Base-by-base conservation (phyloP, 2,113 vertebrate genomes). In the Zeus faber region DNA sequence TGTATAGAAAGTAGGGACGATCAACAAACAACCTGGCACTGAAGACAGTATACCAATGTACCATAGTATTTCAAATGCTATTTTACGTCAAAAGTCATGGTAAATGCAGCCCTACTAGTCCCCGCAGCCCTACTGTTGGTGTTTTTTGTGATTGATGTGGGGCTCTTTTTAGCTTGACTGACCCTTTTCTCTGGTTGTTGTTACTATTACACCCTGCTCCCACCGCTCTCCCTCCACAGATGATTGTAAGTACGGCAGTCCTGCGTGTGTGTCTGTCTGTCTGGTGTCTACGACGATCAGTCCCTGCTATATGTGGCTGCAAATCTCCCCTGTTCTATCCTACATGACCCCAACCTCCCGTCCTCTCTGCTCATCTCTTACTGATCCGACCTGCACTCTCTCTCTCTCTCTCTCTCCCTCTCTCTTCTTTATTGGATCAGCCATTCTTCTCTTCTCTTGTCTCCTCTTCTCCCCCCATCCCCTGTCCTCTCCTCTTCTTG, bases 171-270 rank as follows among this genome's bases (percentile, higher is more conserved):
- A 78, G 81, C 82, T 83, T 88, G 77, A 90, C 89, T 90, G 89
- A 91, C 84, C 88, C 86, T 89, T 88, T 67, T 90, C 74, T 90
- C 88, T 90, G 88, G 83, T 90, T 90, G 83, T 87, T 84, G 83
- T 86, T 82, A 81, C 52, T 75, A 80, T 87, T 85, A 87, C 89
- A 88, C 87, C 86, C 87, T 73, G 90, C 90, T 89, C 87, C 84
- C 85, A 87, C 82, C 64, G 85, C 87, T 89, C 84, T 85, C 67
- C 85, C 77, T 86, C 83, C 86, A 88, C 95, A 99, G 96, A 99
- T 99, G 95, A 99, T 99, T 95, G 95, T 99, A 99, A 99, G 96
- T 99, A 99, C 90, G 89, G 91, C 89, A 87, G 89, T 91, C 86
- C 91, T 95, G 89, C 89, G 77, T 90, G 91, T 93, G 85, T 90